Conservation (phyloP, 2,113 vertebrate species). For the Chaetura pelagica region DNA sequence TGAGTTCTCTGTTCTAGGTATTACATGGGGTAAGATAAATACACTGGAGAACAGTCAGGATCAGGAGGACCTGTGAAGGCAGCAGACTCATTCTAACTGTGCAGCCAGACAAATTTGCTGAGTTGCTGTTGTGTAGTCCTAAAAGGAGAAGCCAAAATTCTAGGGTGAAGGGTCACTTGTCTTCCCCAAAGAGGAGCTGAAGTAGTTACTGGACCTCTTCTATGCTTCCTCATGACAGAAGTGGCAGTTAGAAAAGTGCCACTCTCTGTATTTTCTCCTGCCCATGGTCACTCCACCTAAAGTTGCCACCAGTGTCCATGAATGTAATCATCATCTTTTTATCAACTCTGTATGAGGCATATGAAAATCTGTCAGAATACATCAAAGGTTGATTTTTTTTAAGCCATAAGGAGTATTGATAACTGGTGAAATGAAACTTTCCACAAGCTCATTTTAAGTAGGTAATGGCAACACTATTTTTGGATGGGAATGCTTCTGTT, state of each 20-base stretch:
- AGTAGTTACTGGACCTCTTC: not conserved
- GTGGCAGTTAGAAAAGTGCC: not conserved
- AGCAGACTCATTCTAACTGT: not conserved
- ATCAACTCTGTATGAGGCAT: not conserved
- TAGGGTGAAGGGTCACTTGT: not conserved
- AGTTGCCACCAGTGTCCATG: not conserved
- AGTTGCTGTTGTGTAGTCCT: not conserved
- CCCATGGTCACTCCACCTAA: not conserved
- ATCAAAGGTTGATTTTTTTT: not conserved
- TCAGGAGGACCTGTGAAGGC: not conserved
- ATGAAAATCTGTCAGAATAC: not conserved
- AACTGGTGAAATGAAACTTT: not conserved
- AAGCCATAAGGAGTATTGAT: not conserved
- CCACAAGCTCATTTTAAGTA: not conserved
- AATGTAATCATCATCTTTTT: not conserved
- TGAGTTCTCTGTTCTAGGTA: not conserved
- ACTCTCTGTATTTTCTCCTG: not conserved
- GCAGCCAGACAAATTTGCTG: not conserved
- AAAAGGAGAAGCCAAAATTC: not conserved
- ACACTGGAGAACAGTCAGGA: not conserved
- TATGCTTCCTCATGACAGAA: not conserved
- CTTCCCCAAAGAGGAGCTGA: not conserved
- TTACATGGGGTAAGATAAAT: not conserved
- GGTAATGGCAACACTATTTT: fast-evolving
- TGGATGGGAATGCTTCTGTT: not conserved